Base-by-base conservation (phyloP, 1,140 invertebrate genomes). In the Calosoma granatense region DNA sequence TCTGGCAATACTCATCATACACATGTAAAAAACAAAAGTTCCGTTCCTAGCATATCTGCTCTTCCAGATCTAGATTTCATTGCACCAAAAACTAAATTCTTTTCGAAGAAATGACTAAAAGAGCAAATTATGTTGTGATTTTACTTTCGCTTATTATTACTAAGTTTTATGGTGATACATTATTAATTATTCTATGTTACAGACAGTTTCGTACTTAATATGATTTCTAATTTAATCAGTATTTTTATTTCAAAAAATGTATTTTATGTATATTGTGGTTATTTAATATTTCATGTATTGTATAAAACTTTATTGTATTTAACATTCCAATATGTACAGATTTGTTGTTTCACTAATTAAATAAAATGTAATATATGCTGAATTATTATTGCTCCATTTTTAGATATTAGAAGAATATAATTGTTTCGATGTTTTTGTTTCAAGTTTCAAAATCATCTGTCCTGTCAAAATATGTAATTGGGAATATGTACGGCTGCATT, bases 21-120 rank as follows among this genome's bases (percentile, higher is more conserved):
- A 30, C 67, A 70, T 36, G 56, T 67, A 12, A 65, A 68, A 51
- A 63, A 62, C 54, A 65, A 68, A 17, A 71, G 67, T 55, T 65
- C 66, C 23, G 67, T 71, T n/a, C 68, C 74, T 6, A 72, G 68
- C 62, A 72, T 75, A 59, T 70, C 70, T 2, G 60, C 73, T 2
- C 67, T 76, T 53, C 74, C 74, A 9, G 74, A 76, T 64, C 61
- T 76, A 55, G 73, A 75, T 57, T 76, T 76, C 64, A 67, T 74
- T 51, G 70, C 73, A 12, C 73, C 74, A 15, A 67, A 63, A 63
- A 63, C 55, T 54, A 51, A 62, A 56, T 47, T 47, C 41, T 66
- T 61, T 60, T 58, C 53, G 22, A 65, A 63, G 54, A 67, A 69
- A 69, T 69, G 67, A 69, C 67, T 62, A 65, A 65, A 64, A 61